Base-by-base conservation (phyloP, 2,888 invertebrate species). In the Mesoligia furuncula region DNA sequence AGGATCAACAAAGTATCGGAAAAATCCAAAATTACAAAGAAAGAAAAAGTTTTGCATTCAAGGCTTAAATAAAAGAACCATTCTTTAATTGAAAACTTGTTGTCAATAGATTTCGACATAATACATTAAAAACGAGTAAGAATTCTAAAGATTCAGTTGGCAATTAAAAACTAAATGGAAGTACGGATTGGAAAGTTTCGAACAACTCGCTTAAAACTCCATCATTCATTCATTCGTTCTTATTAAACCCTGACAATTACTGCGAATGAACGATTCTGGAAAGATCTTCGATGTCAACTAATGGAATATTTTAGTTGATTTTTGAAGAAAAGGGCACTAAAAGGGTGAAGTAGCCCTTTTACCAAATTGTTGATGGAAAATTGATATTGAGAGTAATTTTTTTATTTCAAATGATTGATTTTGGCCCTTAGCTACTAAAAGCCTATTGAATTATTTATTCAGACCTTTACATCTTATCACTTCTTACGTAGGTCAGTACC, bases 161-260 rank as follows among this genome's bases (percentile, higher is more conserved):
- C 83, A 77, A 89, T 89, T 85, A 89, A 88, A 89, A 88, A 86
- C 82, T 88, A 79, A 88, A 80, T 72, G 80, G 73, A 78, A 86
- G 74, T 61, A 75, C 48, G 76, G 79, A 88, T 83, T 84, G 80
- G 31, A 79, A 89, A 88, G 82, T 86, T 89, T 71, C 62, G 24
- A 85, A 81, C 86, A 88, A 88, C 79, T 89, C 88, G 82, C 87
- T 88, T 80, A 73, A 88, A 88, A 89, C 83, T 88, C 73, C 85
- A 88, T 89, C 88, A 89, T 88, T 88, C 85, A 88, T 86, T 86
- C 87, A 89, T 87, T 87, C 88, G 81, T 81, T 84, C 86, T 89
- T 87, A 86, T 88, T 84, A 81, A 89, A 86, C 80, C 85, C 85
- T 68, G 51, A 84, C 85, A 85, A 86, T 89, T 89, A 89, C 78